Conservation (phyloP, 2,888 invertebrate genomes). For the Synergus japonicus region DNA sequence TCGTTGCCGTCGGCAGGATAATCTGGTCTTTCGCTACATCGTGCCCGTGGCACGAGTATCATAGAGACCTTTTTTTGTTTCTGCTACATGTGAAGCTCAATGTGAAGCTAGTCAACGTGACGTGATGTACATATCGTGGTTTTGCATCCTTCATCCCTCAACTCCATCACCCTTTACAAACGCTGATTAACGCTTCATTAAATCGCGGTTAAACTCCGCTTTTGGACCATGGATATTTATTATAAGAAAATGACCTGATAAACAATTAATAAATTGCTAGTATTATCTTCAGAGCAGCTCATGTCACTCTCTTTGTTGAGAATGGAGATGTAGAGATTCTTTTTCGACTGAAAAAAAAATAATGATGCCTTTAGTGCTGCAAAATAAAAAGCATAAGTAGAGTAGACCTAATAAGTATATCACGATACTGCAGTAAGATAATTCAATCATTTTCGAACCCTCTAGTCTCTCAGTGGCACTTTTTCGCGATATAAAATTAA, state of each 20-base stretch:
- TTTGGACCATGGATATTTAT: not conserved
- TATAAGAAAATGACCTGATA: constrained; percentile 28
- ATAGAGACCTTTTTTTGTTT: constrained; percentile 35
- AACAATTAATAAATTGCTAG: constrained; percentile 16
- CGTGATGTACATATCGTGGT: constrained; percentile 18
- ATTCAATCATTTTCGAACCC: constrained; percentile 33
- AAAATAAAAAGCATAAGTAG: constrained; percentile 1
- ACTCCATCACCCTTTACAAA: constrained; percentile 24
- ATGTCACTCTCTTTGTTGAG: not conserved
- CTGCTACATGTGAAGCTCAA: constrained; percentile 49
- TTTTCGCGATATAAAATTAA: constrained; percentile 33
- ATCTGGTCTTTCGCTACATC: constrained; percentile 39
- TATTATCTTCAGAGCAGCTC: constrained; percentile 22
- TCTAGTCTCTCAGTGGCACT: not conserved
- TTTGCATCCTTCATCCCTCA: constrained; percentile 7
- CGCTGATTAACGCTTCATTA: constrained; percentile 40
- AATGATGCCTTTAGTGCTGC: not conserved
- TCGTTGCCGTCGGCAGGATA: constrained; percentile 43
- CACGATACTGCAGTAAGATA: constrained; percentile 34
- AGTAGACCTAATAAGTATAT: constrained; percentile 4
- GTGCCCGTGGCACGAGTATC: constrained; percentile 35
- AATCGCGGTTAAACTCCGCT: constrained; percentile 28
- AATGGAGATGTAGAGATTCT: not conserved
- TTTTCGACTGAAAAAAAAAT: not conserved
- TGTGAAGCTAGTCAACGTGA: constrained; percentile 25